A percentile compares a stretch with the other conserved stretches of the same genome.
phyloP scores from a whole-genome alignment of 2,113 vertebrate genomes.

The Coryphaenoides rupestris region DNA sequence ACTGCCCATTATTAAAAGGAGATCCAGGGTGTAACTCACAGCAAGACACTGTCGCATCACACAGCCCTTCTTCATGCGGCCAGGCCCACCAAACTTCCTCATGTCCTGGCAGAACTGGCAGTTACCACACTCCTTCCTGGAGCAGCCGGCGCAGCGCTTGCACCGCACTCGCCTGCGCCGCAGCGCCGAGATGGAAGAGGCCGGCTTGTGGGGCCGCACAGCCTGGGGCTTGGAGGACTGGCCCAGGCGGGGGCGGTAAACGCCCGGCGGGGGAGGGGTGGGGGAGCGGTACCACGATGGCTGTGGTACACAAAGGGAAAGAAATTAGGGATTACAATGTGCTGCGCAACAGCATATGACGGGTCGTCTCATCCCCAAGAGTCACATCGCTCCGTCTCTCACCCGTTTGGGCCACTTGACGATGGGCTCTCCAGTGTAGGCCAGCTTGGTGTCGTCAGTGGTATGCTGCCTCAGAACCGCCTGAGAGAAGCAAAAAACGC shows the following conservation, averaged over 20 bases:
- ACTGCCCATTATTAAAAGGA: not conserved
- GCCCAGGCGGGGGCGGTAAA: slow-evolving; percentile 63
- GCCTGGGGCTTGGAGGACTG: slow-evolving; percentile 66
- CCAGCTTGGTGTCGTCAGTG: slow-evolving; percentile 81
- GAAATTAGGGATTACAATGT: not conserved
- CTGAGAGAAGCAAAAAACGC: slow-evolving; percentile 53
- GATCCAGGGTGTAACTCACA: slow-evolving; percentile 69
- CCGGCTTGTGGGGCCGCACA: slow-evolving; percentile 68
- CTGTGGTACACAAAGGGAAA: slow-evolving; percentile 31
- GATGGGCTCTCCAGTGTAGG: slow-evolving; percentile 92
- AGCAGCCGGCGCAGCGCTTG: slow-evolving; percentile 88
- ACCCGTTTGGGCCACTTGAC: slow-evolving; percentile 95
- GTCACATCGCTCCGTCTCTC: slow-evolving; percentile 50
- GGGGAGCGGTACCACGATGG: slow-evolving; percentile 74
- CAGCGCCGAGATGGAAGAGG: slow-evolving; percentile 82
- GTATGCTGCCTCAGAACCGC: slow-evolving; percentile 82
- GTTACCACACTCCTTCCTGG: slow-evolving; percentile 86
- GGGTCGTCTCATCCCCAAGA: too few relatives aligned
- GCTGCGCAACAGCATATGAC: too few relatives aligned
- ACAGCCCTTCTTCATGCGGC: slow-evolving; percentile 92
- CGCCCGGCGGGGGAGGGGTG: slow-evolving; percentile 32
- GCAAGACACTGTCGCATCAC: slow-evolving; percentile 87
- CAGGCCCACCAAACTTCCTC: slow-evolving; percentile 93
- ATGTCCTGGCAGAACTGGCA: slow-evolving; percentile 94
- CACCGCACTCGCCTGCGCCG: slow-evolving; percentile 87